Evolutionary conservation across 2,113 vertebrate genomes (phyloP).

Genomic region (Pristiophorus japonicus): DNA sequence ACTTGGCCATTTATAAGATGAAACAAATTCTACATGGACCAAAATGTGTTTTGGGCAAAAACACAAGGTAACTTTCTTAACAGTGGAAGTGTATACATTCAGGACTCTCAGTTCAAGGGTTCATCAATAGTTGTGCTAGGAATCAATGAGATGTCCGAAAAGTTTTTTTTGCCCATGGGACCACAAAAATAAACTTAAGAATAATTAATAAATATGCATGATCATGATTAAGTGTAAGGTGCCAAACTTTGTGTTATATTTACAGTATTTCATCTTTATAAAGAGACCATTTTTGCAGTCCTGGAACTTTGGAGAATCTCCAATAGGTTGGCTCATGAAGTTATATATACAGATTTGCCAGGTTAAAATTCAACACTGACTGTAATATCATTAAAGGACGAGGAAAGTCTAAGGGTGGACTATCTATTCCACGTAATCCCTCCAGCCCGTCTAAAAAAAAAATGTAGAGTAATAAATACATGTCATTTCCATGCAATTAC

Average conservation of each 20-base stretch:
- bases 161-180: background rate
- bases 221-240: background rate
- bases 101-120: background rate
- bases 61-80: background rate
- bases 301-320: background rate
- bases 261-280: background rate
- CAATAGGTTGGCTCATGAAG: background rate
- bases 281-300: background rate
- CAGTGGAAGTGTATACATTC: background rate
- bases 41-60: background rate
- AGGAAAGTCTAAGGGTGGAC: background rate
- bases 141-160: background rate
- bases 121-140: background rate
- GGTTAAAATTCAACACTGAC: background rate
- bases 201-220: slow-evolving; percentile 29
- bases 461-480: background rate
- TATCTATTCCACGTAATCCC: background rate
- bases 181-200: background rate
- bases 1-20: background rate
- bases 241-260: background rate
- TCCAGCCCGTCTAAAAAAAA: background rate
- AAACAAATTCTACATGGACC: background rate
- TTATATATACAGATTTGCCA: background rate
- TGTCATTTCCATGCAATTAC: background rate
- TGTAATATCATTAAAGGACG: background rate